Base-by-base conservation (phyloP, 2,113 vertebrate genomes). In the Pteropus alecto region DNA sequence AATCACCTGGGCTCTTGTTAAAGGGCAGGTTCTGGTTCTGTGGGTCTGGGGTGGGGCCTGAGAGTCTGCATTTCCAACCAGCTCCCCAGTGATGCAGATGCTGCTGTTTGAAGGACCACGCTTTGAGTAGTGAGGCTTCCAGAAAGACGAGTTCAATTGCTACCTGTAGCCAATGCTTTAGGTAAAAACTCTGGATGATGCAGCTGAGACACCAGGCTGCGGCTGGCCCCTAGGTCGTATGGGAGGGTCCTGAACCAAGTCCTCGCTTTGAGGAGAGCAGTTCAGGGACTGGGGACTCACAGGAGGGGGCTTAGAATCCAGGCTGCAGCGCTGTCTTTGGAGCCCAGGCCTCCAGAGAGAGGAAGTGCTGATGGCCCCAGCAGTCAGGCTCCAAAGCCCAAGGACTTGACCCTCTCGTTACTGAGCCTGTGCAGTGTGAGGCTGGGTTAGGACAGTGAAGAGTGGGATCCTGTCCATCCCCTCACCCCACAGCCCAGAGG, bases 291-390 rank as follows among this genome's bases (percentile, higher is more conserved):
- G 0, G 21, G 54, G 22, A 19, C 22, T 21, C 48, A 4, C 73
- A 19, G 0, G 0, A n/a, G 16, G 41, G 28, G 5, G 3, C 70
- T 26, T 19, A 35, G 15, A 46, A 71, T 9, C 16, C n/a, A 24
- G 41, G 54, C 68, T 56, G 48, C 38, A 4, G 5, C 1, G 3
- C 15, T 11, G 19, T 41, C 60, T n/a, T 48, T 26, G n/a, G 14
- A 22, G n/a, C 56, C 35, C 61, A 43, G 33, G 41, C 21, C 15
- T 48, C 48, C 48, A 51, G 26, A 46, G 41, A 10, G 24, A 24
- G 35, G 15, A 30, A 46, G 1, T 28, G 77, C 26, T 12, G 18
- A 5, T 33, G 78, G 43, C 14, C 71, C 35, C 95, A 56, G 61
- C 14, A 33, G 41, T 18, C 67, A 19, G 73, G 74, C 26, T 71